A percentile compares a stretch with the other conserved stretches of the same genome.
Evolutionary conservation across 2,113 vertebrate species (phyloP).

Genomic region (Pandion haliaetus): DNA sequence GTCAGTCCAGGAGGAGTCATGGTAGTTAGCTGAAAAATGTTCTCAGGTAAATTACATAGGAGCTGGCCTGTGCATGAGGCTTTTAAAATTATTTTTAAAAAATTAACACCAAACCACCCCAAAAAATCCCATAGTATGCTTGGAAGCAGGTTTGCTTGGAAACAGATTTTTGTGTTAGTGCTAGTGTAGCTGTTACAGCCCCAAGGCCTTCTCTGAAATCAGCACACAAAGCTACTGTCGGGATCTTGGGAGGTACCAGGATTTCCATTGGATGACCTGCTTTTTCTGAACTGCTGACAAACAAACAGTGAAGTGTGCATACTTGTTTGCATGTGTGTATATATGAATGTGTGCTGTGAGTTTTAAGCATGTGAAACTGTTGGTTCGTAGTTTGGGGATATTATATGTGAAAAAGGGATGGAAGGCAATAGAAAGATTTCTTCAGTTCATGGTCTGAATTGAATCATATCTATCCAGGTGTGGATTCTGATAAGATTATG

Average conservation of each 20-base stretch:
- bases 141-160: not conserved
- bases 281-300: not conserved
- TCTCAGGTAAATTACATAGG: not conserved
- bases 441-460: not conserved
- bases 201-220: not conserved
- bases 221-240: rapidly evolving
- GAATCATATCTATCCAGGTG: not conserved
- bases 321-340: not conserved
- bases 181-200: not conserved
- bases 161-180: not conserved
- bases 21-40: not conserved
- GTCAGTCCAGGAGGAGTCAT: not conserved
- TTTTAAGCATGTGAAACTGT: not conserved
- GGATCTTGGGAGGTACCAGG: not conserved
- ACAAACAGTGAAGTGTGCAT: not conserved
- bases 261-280: not conserved
- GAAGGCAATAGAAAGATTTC: not conserved
- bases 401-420: not conserved
- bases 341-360: not conserved
- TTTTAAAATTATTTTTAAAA: not conserved
- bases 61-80: not conserved
- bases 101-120: not conserved
- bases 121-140: not conserved
- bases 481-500: not conserved
- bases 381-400: not conserved